Evolutionary conservation across 2,113 vertebrate species (phyloP).

Genomic region (Pseudorectes ferrugineus): DNA sequence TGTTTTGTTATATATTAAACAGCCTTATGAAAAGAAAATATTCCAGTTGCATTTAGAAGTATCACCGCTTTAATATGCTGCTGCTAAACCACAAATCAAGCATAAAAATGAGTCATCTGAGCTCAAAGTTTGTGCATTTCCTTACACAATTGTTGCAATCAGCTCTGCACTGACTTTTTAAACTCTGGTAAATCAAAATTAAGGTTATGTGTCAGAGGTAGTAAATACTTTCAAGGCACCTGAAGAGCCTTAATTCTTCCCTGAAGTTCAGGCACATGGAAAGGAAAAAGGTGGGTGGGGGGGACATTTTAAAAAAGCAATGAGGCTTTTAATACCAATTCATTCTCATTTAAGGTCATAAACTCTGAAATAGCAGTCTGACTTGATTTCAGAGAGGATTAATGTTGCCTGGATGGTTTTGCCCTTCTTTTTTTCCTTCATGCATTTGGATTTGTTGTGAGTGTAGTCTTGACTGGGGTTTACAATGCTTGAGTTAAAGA

Average conservation of each 20-base stretch:
- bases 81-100: conserved; percentile 25
- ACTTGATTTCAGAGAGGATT: background rate
- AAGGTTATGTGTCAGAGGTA: background rate
- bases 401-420: background rate
- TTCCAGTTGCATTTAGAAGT: background rate
- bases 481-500: background rate
- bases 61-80: background rate
- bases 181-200: conserved; percentile 3
- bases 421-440: background rate
- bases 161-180: background rate
- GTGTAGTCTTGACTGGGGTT: background rate
- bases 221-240: background rate
- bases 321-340: background rate
- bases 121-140: background rate
- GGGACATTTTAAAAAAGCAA: background rate
- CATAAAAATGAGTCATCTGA: conserved; percentile 9
- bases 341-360: background rate
- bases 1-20: conserved; percentile 1
- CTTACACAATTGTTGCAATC: background rate
- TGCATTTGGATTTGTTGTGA: background rate
- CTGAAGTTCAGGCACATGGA: background rate
- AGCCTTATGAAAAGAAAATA: background rate
- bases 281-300: background rate
- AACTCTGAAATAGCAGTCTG: background rate
- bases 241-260: background rate